A percentile compares a stretch with the other conserved stretches of the same genome.
Conservation (phyloP, 2,888 invertebrate species). For the Trissolcus brochymenae region DNA sequence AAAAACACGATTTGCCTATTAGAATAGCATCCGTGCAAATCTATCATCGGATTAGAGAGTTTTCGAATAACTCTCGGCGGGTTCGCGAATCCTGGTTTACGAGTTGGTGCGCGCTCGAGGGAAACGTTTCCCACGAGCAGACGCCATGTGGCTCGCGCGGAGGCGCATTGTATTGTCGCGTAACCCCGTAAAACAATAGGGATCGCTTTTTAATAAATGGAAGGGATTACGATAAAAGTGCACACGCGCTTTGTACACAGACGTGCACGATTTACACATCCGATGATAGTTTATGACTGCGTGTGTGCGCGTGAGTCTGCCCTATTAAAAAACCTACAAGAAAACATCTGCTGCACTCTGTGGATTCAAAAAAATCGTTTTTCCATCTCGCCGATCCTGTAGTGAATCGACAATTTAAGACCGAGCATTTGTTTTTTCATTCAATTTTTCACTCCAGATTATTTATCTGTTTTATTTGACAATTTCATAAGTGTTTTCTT, state of each 20-base stretch:
- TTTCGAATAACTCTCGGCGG: conserved; percentile 33
- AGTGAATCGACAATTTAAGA: conserved; percentile 15
- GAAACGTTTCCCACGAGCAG: conserved; percentile 61
- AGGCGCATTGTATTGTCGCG: conserved; percentile 64
- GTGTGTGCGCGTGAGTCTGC: conserved; percentile 21
- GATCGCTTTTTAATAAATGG: conserved; percentile 72
- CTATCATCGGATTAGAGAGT: conserved; percentile 45
- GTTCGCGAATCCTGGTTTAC: conserved; percentile 45
- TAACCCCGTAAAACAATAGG: conserved; percentile 68
- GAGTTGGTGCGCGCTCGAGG: conserved; percentile 36
- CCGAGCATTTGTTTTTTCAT: not conserved
- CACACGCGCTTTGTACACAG: conserved; percentile 38
- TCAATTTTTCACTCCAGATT: not conserved
- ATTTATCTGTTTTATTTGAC: not conserved
- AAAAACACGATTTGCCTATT: conserved; percentile 46
- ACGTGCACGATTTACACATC: conserved; percentile 28
- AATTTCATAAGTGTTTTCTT: no score
- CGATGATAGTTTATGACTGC: conserved; percentile 50
- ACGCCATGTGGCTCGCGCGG: conserved; percentile 69
- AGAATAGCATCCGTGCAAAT: conserved; percentile 20
- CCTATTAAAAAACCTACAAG: conserved; percentile 40
- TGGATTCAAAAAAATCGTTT: conserved; percentile 36
- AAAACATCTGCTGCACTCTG: conserved; percentile 61
- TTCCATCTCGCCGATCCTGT: conserved; percentile 17
- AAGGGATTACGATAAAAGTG: conserved; percentile 66